Evolutionary conservation across 2,113 vertebrate genomes (phyloP), one percentile per base, ranked within the genome.

Genomic region (Erpornis zantholeuca): DNA sequence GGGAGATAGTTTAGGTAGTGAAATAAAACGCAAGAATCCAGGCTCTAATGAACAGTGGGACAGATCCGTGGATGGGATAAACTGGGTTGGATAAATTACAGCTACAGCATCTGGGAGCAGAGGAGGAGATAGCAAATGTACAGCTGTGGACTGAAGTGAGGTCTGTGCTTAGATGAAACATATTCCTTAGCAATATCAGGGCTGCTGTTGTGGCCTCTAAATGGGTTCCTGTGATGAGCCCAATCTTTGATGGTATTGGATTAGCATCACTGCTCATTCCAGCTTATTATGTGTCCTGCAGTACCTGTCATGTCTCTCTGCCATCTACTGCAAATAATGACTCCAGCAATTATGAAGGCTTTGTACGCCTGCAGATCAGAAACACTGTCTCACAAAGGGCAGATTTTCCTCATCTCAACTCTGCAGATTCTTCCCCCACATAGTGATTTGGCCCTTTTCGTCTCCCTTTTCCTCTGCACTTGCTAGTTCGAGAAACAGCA

Each of bases 241-340:
- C 21, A 0, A 84, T 92, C 92, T 97, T 94, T 94, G 93, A 95
- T 94, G 86, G 60, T 71, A 64, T 81, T 81, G 90, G 92, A 92
- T 94, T 96, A 96, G 94, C 77, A 96, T 86, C 93, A 61, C 76
- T 57, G 76, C 93, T 97, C 86, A 71, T 96, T 97, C 80, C 90
- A 88, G 52, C 76, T 94, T 93, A 68, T 96, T 95, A 84, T 68
- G 79, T 95, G 93, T 86, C 90, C 64, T 78, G 85, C 80, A 49
- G 68, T 90, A 97, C 90, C 96, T 93, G 95, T 93, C 82, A 71
- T 88, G 69, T 92, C 71, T 94, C 66, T 88, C 75, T 88, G 68
- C 90, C 71, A 80, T 94, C 93, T 86, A 77, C 87, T 63, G 94
- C 90, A 88, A 91, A 78, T 93, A 91, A 96, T 93, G 93, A 85